phyloP scores from a whole-genome alignment of 2,797 vertebrate genomes.

The Natrix natrix region DNA sequence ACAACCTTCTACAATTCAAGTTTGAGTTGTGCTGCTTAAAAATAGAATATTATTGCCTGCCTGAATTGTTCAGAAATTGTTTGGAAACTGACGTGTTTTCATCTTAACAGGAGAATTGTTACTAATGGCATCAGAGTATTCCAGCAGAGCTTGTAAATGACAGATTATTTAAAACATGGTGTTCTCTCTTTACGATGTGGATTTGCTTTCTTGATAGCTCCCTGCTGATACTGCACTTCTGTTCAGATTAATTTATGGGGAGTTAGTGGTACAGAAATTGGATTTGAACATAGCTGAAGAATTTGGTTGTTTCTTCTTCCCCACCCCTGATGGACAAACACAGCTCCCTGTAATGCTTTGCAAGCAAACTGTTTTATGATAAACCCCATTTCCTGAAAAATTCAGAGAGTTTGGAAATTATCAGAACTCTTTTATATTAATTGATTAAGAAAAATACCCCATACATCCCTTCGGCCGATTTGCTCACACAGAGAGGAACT shows the following conservation, averaged over 20 bases:
- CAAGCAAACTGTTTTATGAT: background rate
- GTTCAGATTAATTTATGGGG: background rate
- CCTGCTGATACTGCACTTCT: background rate
- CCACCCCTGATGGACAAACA: background rate
- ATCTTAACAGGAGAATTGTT: background rate
- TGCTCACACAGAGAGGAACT: too few species aligned
- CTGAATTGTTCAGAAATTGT: background rate
- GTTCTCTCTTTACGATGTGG: background rate
- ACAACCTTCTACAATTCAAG: fast-evolving
- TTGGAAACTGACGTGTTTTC: background rate
- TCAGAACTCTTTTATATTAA: background rate
- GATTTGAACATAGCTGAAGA: background rate
- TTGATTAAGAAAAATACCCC: background rate
- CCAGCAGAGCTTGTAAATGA: background rate
- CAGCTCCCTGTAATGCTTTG: background rate
- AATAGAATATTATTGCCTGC: background rate
- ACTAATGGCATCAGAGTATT: background rate
- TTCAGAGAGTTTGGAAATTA: background rate
- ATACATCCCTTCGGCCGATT: too few species aligned
- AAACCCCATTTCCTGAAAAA: background rate
- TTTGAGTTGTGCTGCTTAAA: background rate
- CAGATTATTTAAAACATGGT: background rate
- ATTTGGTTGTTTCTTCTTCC: background rate
- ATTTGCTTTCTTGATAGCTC: background rate
- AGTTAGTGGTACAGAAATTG: background rate